Evolutionary conservation across 2,113 vertebrate genomes (phyloP).

Genomic region (Myotis yumanensis): DNA sequence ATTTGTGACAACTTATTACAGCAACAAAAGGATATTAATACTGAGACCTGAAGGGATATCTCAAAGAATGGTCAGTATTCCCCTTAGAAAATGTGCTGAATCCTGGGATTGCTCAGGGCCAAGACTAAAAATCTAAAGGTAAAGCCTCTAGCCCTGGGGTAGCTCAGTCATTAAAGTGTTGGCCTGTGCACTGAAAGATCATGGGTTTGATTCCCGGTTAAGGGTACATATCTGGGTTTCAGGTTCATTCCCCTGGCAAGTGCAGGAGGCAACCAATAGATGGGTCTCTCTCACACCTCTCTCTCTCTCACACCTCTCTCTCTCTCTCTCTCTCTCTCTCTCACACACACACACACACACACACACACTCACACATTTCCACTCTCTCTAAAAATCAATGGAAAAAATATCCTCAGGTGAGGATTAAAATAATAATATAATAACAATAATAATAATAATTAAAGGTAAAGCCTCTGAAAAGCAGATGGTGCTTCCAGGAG

Average conservation of each 20-base stretch:
- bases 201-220: too few relatives aligned
- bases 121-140: not conserved
- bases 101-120: not conserved
- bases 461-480: not conserved
- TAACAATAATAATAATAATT: not conserved
- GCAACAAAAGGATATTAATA: not conserved
- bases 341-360: too few relatives aligned
- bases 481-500: not conserved
- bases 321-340: not conserved
- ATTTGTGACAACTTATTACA: not conserved
- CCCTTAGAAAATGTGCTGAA: not conserved
- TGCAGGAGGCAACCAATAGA: not conserved
- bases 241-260: not conserved
- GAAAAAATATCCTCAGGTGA: too few relatives aligned
- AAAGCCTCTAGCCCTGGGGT: not conserved
- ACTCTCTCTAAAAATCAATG: not conserved
- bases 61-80: not conserved
- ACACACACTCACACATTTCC: not conserved
- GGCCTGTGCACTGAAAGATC: too few relatives aligned
- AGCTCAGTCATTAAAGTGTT: too few relatives aligned
- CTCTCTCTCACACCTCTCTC: not conserved
- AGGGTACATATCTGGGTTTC: too few relatives aligned
- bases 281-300: not conserved
- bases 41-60: not conserved
- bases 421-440: not conserved